A percentile compares a stretch with the other conserved stretches of the same genome.
Evolutionary conservation across 1,140 invertebrate species (phyloP).

Genomic region (Stegodyphus mimosarum): DNA sequence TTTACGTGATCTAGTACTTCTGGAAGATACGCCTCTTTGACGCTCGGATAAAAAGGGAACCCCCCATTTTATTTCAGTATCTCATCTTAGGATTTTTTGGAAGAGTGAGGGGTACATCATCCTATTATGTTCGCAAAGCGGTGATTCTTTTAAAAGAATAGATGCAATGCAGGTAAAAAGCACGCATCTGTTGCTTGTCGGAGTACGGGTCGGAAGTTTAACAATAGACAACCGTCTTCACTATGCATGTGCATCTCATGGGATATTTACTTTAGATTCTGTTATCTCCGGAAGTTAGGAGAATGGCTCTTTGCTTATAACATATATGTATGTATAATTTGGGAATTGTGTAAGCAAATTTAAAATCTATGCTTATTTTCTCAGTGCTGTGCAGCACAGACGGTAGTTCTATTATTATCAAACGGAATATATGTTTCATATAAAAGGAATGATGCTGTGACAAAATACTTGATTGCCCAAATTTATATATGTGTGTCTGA

Average conservation of each 20-base stretch:
- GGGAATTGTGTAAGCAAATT: too few relatives aligned
- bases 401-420: too few relatives aligned
- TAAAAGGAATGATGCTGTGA: too few relatives aligned
- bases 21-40: slow-evolving; percentile 36
- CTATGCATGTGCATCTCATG: neutral
- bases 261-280: slow-evolving; percentile 12
- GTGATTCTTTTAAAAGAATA: slow-evolving; percentile 25
- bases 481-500: too few relatives aligned
- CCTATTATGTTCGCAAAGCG: slow-evolving; percentile 11
- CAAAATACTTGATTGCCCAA: too few relatives aligned
- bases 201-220: neutral
- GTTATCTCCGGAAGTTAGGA: too few relatives aligned
- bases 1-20: slow-evolving; percentile 24
- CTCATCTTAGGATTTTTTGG: slow-evolving; percentile 6
- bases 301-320: too few relatives aligned
- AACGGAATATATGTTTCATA: too few relatives aligned
- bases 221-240: slow-evolving; percentile 5
- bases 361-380: too few relatives aligned
- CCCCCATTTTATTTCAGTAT: neutral
- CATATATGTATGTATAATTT: too few relatives aligned
- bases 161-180: slow-evolving; percentile 10
- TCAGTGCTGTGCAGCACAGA: too few relatives aligned
- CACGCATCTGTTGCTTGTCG: slow-evolving; percentile 24
- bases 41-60: slow-evolving; percentile 6
- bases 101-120: slow-evolving; percentile 1